Evolutionary conservation across 2,113 vertebrate genomes (phyloP).

Genomic region (Aspidoscelis tigris): DNA sequence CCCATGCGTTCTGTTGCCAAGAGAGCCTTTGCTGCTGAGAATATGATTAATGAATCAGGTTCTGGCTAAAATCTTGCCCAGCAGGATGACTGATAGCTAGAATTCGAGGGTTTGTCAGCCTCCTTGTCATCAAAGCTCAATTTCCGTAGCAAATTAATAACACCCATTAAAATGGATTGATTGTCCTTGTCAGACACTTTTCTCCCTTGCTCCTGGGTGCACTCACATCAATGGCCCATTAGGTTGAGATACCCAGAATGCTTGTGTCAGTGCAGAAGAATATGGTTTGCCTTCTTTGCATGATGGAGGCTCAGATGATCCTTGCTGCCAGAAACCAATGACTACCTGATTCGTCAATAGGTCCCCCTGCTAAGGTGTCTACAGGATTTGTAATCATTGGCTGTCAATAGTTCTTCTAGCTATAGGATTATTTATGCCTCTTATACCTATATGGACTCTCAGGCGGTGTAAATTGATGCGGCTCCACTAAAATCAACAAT

Average conservation of each 20-base stretch:
- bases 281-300: slow-evolving; percentile 37
- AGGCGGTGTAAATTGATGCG: not conserved
- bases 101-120: slow-evolving; percentile 4
- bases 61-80: slow-evolving; percentile 14
- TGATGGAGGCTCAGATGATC: slow-evolving; percentile 26
- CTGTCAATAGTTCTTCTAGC: slow-evolving; percentile 46
- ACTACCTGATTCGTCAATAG: slow-evolving; percentile 27
- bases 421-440: slow-evolving; percentile 32
- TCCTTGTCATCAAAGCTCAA: slow-evolving; percentile 25
- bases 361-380: slow-evolving; percentile 39
- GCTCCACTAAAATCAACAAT: slow-evolving; percentile 28
- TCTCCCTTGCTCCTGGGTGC: slow-evolving; percentile 1
- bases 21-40: not conserved
- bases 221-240: slow-evolving; percentile 49
- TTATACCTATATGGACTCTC: not conserved
- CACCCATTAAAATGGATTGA: slow-evolving; percentile 21
- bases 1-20: not conserved
- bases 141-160: slow-evolving; percentile 31
- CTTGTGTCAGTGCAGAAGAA: slow-evolving; percentile 45
- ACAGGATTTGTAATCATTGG: slow-evolving; percentile 40
- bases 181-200: slow-evolving; percentile 14
- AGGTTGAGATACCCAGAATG: slow-evolving; percentile 41
- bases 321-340: slow-evolving; percentile 42
- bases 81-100: slow-evolving; percentile 15
- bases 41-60: slow-evolving; percentile 18